phyloP scores from a whole-genome alignment of 2,113 vertebrate species.

The Sula dactylatra region DNA sequence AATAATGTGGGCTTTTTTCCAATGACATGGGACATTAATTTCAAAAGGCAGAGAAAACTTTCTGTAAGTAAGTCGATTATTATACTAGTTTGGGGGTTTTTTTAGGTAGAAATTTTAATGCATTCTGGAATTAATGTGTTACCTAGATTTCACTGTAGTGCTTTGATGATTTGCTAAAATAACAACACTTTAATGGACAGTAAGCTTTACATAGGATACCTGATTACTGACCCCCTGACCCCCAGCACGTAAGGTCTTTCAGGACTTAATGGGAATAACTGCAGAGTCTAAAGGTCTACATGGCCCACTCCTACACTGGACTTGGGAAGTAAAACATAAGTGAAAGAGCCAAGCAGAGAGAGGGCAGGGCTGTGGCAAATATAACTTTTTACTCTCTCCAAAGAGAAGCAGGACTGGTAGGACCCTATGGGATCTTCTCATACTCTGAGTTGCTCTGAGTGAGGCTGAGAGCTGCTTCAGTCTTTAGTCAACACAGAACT shows the following conservation, averaged over 20 bases:
- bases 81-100: background rate
- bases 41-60: background rate
- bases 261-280: background rate
- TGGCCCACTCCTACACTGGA: background rate
- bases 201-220: background rate
- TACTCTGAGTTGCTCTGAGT: background rate
- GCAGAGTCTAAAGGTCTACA: background rate
- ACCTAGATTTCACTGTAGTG: background rate
- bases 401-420: background rate
- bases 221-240: background rate
- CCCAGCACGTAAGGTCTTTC: background rate
- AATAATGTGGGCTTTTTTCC: background rate
- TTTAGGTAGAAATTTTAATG: background rate
- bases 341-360: background rate
- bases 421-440: background rate
- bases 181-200: background rate
- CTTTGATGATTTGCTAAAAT: background rate
- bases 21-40: background rate
- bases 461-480: background rate
- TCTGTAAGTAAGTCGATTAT: background rate
- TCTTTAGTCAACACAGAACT: background rate
- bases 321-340: background rate
- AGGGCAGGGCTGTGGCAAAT: background rate
- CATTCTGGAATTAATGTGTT: background rate
- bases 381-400: background rate